Evolutionary conservation across 2,888 invertebrate species (phyloP).

Genomic region (Melolontha melolontha): DNA sequence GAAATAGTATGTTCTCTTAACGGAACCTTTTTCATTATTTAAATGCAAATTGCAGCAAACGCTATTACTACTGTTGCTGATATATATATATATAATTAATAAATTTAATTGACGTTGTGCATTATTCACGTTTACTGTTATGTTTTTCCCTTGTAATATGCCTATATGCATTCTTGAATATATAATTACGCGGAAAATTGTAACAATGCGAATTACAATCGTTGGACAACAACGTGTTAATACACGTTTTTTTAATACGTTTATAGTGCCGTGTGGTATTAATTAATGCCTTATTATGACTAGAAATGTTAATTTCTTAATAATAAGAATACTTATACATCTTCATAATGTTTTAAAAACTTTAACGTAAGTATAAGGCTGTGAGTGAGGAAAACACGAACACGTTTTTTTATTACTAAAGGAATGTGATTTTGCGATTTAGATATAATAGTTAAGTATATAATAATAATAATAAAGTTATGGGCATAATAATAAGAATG

Average conservation of each 20-base stretch:
- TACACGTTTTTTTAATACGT: background rate
- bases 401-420: too few relatives aligned
- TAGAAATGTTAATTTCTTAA: too few relatives aligned
- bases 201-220: conserved; percentile 16
- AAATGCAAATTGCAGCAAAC: conserved; percentile 37
- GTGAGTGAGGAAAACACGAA: too few relatives aligned
- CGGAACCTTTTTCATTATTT: conserved; percentile 34
- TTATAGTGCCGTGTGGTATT: too few relatives aligned
- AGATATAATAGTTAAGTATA: too few relatives aligned
- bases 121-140: conserved; percentile 36
- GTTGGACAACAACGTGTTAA: conserved; percentile 19
- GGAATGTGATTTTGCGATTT: too few relatives aligned
- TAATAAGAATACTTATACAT: too few relatives aligned
- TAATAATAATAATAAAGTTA: too few relatives aligned
- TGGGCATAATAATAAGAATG: too few relatives aligned
- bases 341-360: too few relatives aligned
- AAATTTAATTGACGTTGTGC: conserved; percentile 31
- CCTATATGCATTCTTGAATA: conserved; percentile 14
- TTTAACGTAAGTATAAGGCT: too few relatives aligned
- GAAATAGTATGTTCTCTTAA: conserved; percentile 32
- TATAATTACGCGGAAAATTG: conserved; percentile 22
- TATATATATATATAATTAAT: conserved; percentile 25
- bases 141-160: conserved; percentile 8
- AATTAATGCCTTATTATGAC: too few relatives aligned
- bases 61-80: conserved; percentile 14